Evolutionary conservation across 1,140 invertebrate species (phyloP).

Genomic region (Drosophila elegans): DNA sequence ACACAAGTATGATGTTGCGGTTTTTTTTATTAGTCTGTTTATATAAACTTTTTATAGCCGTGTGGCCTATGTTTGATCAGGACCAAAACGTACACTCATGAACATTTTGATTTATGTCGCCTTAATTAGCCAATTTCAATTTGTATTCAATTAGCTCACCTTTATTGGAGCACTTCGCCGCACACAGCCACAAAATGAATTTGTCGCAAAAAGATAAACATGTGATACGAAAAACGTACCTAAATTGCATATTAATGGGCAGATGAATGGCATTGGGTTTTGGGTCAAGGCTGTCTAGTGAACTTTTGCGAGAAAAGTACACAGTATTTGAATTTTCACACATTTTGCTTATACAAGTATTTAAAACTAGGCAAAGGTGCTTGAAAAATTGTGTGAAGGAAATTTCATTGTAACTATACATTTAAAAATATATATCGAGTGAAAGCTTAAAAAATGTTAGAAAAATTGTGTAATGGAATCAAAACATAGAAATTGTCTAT

Average conservation of each 20-base stretch:
- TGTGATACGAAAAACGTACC: slow-evolving; percentile 28
- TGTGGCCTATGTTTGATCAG: slow-evolving; percentile 22
- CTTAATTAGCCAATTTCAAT: slow-evolving; percentile 58
- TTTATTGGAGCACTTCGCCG: slow-evolving; percentile 39
- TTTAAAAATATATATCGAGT: too few relatives aligned
- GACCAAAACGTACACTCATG: slow-evolving; percentile 6
- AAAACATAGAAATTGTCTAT: too few relatives aligned
- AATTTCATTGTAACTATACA: too few relatives aligned
- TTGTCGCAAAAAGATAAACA: slow-evolving; percentile 15
- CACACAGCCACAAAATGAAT: slow-evolving; percentile 17
- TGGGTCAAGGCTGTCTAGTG: slow-evolving; percentile 24
- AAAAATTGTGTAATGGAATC: too few relatives aligned
- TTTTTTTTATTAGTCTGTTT: slow-evolving; percentile 69
- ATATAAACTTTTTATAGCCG: slow-evolving; percentile 48
- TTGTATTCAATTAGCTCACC: slow-evolving; percentile 62
- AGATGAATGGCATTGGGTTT: slow-evolving; percentile 1
- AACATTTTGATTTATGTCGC: slow-evolving; percentile 65
- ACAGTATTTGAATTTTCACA: not conserved
- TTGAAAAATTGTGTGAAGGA: not conserved
- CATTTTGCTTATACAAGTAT: too few relatives aligned
- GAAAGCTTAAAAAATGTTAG: too few relatives aligned
- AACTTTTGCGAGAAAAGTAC: slow-evolving; percentile 1
- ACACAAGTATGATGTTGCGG: slow-evolving; percentile 49
- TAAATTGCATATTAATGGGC: slow-evolving; percentile 34
- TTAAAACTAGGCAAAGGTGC: too few relatives aligned